Conservation (phyloP, 2,888 invertebrate species). For the Cordilura impudica region DNA sequence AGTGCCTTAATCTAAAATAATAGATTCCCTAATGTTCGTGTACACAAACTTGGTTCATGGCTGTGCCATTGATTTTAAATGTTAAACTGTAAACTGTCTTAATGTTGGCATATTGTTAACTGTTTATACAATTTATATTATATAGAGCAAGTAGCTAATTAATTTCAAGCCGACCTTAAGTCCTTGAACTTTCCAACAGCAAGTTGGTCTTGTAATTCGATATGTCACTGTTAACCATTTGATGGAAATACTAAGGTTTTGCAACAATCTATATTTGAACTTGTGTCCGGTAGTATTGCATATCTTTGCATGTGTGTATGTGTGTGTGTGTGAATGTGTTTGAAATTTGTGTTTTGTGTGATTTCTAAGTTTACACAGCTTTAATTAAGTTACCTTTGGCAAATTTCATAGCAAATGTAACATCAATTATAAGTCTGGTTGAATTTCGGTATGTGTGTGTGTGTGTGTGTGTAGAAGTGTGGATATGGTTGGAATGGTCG, state of each 20-base stretch:
- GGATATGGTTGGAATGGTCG: neutral
- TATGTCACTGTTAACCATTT: neutral
- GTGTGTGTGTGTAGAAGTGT: conserved; percentile 6
- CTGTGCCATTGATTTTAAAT: too few relatives aligned
- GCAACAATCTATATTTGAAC: neutral
- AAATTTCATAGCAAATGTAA: conserved; percentile 60
- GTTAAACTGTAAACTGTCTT: too few relatives aligned
- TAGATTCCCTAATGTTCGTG: too few relatives aligned
- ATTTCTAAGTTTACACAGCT: conserved; percentile 60
- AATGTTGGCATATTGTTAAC: too few relatives aligned
- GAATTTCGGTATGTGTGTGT: conserved; percentile 33
- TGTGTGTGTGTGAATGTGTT: neutral
- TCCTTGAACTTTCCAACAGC: too few relatives aligned
- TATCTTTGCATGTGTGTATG: neutral
- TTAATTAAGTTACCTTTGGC: conserved; percentile 63
- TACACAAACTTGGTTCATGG: too few relatives aligned
- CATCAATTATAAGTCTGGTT: conserved; percentile 60
- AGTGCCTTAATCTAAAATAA: too few relatives aligned
- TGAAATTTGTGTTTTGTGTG: conserved; percentile 39
- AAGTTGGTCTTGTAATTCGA: neutral
- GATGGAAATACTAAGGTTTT: neutral
- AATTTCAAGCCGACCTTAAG: too few relatives aligned
- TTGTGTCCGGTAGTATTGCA: neutral
- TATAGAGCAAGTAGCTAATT: too few relatives aligned
- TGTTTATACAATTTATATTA: too few relatives aligned